phyloP scores from a whole-genome alignment of 2,113 vertebrate species.

The Neogobius melanostomus region DNA sequence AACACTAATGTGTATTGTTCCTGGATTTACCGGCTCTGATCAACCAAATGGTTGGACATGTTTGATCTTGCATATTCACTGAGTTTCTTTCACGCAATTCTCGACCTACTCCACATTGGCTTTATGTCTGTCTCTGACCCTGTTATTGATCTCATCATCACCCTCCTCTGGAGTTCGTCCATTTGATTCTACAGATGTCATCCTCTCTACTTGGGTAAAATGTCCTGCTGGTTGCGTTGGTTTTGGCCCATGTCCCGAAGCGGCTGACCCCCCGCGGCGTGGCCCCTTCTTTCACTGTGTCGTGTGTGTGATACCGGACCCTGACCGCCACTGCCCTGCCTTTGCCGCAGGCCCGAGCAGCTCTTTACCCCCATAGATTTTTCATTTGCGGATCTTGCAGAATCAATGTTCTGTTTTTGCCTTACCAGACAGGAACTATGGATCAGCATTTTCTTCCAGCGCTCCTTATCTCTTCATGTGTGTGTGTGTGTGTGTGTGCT shows the following conservation, averaged over 20 bases:
- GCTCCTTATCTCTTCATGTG: conserved; percentile 37
- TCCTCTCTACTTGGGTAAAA: conserved; percentile 9
- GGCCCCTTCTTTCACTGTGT: conserved; percentile 29
- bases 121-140: background rate
- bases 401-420: conserved; percentile 79
- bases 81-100: background rate
- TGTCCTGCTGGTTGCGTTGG: conserved; percentile 40
- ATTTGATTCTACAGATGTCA: conserved; percentile 6
- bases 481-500: conserved; percentile 27
- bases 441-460: conserved; percentile 71
- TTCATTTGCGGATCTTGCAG: conserved; percentile 78
- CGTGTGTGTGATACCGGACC: conserved; percentile 49
- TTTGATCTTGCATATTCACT: background rate
- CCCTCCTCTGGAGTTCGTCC: background rate
- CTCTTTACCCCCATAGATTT: conserved; percentile 76
- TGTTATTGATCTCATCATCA: background rate
- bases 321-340: conserved; percentile 58
- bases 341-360: conserved; percentile 62
- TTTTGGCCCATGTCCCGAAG: conserved; percentile 47
- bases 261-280: conserved; percentile 28
- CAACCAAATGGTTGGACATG: background rate
- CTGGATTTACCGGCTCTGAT: background rate
- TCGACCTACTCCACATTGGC: background rate
- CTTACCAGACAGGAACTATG: conserved; percentile 64
- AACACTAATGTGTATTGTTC: background rate